These are phyloP conservation scores for Indicator maculatus DNA, from an alignment of 2,113 vertebrate species.

Conservation along the genomic window DNA sequence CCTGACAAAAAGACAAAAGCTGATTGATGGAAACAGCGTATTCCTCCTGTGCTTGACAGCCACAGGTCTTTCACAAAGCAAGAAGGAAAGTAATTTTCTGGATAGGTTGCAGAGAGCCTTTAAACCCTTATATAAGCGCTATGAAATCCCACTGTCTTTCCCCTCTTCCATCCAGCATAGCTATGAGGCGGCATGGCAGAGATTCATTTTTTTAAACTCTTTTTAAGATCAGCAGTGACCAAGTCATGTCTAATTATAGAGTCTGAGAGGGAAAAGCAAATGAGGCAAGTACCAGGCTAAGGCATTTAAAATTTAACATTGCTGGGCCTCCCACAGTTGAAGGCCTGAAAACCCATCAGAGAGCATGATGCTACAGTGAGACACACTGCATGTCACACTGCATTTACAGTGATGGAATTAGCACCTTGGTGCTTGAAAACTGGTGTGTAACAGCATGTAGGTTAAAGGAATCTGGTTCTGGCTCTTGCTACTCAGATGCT, in stretches of 20 bases:
- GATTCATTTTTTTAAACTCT: neutral
- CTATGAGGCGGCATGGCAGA: neutral
- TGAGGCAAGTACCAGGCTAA: neutral
- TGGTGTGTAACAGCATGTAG: neutral
- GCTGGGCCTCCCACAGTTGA: neutral
- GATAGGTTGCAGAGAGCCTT: neutral
- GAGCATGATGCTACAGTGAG: fast-evolving
- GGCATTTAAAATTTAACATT: neutral
- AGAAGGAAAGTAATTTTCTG: neutral
- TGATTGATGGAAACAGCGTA: neutral
- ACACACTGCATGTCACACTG: neutral
- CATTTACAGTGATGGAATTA: neutral
- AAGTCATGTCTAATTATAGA: neutral
- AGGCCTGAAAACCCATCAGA: neutral
- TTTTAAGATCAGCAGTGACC: neutral
- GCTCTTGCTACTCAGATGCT: neutral
- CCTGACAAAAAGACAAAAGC: neutral
- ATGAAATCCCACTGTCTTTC: neutral
- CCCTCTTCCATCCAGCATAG: neutral
- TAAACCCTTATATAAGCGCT: neutral
- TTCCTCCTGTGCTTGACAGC: neutral
- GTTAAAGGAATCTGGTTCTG: neutral
- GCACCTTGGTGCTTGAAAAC: neutral
- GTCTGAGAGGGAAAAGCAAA: neutral
- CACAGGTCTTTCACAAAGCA: neutral